Evolutionary conservation across 2,113 vertebrate species (phyloP).

Genomic region (Otus sunia): DNA sequence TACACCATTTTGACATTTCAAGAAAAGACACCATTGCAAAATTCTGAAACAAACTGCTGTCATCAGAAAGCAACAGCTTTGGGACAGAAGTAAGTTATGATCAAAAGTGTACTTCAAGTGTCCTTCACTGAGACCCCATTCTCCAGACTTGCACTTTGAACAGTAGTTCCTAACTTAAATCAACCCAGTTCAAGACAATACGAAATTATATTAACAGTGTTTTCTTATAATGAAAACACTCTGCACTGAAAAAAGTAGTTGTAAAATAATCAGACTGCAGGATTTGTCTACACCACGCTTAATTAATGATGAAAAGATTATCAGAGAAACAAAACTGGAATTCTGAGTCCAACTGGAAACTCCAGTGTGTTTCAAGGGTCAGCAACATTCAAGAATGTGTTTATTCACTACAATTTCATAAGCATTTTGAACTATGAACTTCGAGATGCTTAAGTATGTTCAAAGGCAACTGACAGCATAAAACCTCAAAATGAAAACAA

Average conservation of each 20-base stretch:
- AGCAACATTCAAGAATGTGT: neutral
- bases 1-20: neutral
- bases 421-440: neutral
- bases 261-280: neutral
- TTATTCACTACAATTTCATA: neutral
- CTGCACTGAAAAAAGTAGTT: neutral
- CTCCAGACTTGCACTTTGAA: neutral
- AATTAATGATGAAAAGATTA: neutral
- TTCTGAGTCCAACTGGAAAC: neutral
- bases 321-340: neutral
- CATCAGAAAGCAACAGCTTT: neutral
- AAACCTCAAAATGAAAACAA: neutral
- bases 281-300: neutral
- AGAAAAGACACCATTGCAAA: neutral
- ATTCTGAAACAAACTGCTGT: neutral
- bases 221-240: neutral
- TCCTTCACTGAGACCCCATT: neutral
- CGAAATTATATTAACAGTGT: neutral
- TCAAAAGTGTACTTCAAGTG: neutral
- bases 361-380: neutral
- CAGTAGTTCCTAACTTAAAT: neutral
- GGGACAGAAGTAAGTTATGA: neutral
- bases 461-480: neutral
- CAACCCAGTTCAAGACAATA: neutral
- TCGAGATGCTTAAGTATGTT: neutral